Evolutionary conservation across 2,797 vertebrate genomes (phyloP), one percentile per base, ranked within the genome.

Genomic region (Phyllotis vaccarum): DNA sequence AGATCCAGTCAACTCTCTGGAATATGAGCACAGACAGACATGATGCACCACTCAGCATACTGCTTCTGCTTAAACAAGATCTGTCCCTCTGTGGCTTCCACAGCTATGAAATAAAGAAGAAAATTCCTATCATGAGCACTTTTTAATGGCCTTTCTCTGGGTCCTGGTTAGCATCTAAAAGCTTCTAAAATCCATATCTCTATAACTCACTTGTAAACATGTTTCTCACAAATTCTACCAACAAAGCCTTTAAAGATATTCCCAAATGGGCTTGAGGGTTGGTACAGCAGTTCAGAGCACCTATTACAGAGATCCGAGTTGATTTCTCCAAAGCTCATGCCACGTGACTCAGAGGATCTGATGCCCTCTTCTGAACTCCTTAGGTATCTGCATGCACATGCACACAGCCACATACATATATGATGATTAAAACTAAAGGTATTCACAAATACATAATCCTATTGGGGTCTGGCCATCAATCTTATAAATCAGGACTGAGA

Each of bases 231-330:
- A 46, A 27, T 27, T 34, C 68, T 56, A 93, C 68, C 66, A 96
- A 82, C 43, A 94, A 90, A 60, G 17, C 34, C 31, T 97, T 93
- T 96, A 54, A 91, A 90, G 17, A 40, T 60, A 86, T 81, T 82
- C 31, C 80, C 82, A 56, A 95, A 94, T 76, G 82, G 21, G 31
- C 82, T 4, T 3, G 31, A 49, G 82, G n/a, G 31, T 85, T 19
- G 19, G 13, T 7, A 1, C 31, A 52, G 81, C 40, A 22, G 34
- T n/a, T 80, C 22, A 54, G 78, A 56, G 29, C 29, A n/a, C 62
- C 62, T 27, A 27, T 11, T 37, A 21, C 64, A 68, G 83, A 86
- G 62, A n/a, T 37, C 21, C 3, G 2, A 66, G 60, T 52, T 12
- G 0, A 2, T 22, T n/a, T 82, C 62, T 29, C 34, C 22, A 34